Conservation (phyloP, 2,797 vertebrate genomes). For the Hydrolagus colliei region DNA sequence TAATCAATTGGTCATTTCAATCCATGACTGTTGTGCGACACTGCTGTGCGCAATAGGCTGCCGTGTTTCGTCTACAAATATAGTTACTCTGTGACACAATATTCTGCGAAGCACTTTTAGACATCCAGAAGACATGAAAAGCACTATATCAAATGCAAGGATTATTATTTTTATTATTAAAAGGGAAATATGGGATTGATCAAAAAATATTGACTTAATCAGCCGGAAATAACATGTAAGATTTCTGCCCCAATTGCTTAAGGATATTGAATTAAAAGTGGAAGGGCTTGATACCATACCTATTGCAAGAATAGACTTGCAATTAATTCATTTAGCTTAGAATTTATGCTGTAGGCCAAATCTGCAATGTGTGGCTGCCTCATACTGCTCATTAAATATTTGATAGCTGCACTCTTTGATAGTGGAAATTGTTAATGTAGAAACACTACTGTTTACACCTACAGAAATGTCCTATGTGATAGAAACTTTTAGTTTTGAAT, state of each 20-base stretch:
- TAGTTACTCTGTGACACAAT: too few species aligned
- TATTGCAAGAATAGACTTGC: neutral
- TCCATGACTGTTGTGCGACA: too few species aligned
- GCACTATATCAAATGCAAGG: too few species aligned
- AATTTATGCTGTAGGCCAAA: neutral
- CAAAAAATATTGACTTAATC: neutral
- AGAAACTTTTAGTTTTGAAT: too few species aligned
- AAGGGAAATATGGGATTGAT: neutral
- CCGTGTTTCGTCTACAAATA: too few species aligned
- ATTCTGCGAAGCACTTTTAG: too few species aligned
- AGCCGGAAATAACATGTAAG: neutral
- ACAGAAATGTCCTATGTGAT: neutral
- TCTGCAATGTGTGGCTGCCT: neutral
- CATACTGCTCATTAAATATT: slow-evolving; percentile 3
- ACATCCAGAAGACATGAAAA: too few species aligned
- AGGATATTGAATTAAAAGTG: neutral
- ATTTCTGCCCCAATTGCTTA: neutral
- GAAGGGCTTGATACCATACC: neutral
- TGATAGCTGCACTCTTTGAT: slow-evolving; percentile 1
- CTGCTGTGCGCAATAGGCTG: too few species aligned
- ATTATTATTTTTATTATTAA: too few species aligned
- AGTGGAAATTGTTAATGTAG: neutral
- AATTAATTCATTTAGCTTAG: neutral
- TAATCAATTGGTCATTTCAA: too few species aligned
- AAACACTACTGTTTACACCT: neutral